Conservation (phyloP, 2,888 invertebrate genomes). For the Tethea ocularis region DNA sequence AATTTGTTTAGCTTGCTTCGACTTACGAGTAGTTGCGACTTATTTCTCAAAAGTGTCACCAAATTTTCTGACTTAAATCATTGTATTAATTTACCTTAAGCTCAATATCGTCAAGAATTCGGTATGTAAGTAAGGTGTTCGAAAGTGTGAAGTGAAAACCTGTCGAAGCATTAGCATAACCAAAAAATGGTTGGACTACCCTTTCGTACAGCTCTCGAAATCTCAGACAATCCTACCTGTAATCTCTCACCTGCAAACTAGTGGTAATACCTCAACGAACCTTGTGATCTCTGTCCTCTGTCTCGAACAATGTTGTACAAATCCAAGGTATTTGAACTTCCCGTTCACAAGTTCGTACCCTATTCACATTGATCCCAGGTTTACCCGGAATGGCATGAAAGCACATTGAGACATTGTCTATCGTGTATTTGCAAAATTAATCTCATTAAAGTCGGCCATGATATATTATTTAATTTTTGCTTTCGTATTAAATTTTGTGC, state of each 20-base stretch:
- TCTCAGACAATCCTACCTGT: neutral
- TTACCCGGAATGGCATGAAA: constrained; percentile 2
- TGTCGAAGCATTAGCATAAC: neutral
- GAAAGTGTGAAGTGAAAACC: neutral
- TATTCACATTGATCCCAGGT: constrained; percentile 9
- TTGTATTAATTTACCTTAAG: too few relatives aligned
- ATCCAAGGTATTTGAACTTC: constrained; percentile 10
- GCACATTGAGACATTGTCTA: neutral
- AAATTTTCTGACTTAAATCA: neutral
- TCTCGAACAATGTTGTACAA: constrained; percentile 8
- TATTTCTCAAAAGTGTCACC: neutral
- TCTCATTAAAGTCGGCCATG: neutral
- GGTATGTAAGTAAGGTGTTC: neutral
- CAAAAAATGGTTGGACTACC: neutral
- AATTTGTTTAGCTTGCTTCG: neutral
- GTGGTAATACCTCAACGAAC: neutral
- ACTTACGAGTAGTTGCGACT: neutral
- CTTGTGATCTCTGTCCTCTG: neutral
- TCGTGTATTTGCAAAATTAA: neutral
- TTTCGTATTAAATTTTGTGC: too few relatives aligned
- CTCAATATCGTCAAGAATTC: neutral
- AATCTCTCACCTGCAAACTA: neutral
- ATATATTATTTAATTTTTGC: neutral
- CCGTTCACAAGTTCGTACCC: constrained; percentile 6
- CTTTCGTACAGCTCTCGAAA: neutral